Conservation (phyloP, 2,113 vertebrate species). For the Protomyctophum bolini region DNA sequence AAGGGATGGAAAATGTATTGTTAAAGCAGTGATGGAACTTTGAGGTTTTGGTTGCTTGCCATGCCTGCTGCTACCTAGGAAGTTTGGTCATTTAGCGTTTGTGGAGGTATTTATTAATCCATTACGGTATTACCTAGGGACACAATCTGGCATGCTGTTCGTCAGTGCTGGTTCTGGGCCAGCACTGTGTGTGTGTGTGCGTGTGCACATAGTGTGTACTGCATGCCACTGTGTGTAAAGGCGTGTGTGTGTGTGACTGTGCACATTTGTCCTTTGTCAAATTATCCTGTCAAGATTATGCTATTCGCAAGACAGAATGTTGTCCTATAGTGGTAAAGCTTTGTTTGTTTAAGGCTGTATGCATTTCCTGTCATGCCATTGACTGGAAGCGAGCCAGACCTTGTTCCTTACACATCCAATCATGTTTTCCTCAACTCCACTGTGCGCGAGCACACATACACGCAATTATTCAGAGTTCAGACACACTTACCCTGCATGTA, state of each 20-base stretch:
- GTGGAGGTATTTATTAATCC: conserved; percentile 65
- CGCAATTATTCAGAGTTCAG: conserved; percentile 38
- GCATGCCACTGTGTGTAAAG: background rate
- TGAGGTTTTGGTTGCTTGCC: conserved; percentile 40
- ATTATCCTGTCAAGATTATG: conserved; percentile 33
- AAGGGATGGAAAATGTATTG: conserved; percentile 43
- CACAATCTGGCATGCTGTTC: conserved; percentile 37
- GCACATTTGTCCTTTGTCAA: conserved; percentile 22
- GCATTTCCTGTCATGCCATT: conserved; percentile 55
- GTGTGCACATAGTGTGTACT: background rate
- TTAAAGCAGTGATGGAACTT: conserved; percentile 35
- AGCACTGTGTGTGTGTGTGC: background rate
- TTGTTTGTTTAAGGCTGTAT: conserved; percentile 57
- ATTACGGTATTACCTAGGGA: conserved; percentile 56
- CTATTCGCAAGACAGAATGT: conserved; percentile 47
- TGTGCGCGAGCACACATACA: conserved; percentile 23
- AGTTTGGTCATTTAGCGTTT: conserved; percentile 52
- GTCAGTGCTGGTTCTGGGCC: conserved; percentile 32
- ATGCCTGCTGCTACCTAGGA: conserved; percentile 48
- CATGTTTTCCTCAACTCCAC: conserved; percentile 38
- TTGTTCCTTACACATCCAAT: conserved; percentile 50
- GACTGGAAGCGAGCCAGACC: conserved; percentile 56
- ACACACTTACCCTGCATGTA: background rate
- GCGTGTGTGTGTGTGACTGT: background rate
- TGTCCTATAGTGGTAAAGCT: conserved; percentile 39